A percentile compares a stretch with the other conserved stretches of the same genome.
phyloP scores from a whole-genome alignment of 2,113 vertebrate genomes.

The Nothobranchius furzeri region DNA sequence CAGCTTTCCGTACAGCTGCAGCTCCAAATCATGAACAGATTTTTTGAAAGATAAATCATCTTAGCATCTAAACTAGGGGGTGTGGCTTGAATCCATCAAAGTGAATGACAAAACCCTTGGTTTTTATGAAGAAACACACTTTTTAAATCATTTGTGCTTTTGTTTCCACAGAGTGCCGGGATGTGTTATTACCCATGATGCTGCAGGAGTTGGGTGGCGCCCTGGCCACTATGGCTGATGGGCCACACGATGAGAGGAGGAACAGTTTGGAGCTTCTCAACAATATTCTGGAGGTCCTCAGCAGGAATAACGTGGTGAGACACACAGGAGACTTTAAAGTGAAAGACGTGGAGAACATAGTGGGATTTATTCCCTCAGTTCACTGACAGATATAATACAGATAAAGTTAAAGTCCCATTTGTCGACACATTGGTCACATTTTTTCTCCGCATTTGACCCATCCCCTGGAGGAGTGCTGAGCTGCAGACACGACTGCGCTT shows the following conservation, averaged over 20 bases:
- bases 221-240: conserved; percentile 79
- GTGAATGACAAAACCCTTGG: no score
- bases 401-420: not conserved
- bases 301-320: conserved; percentile 88
- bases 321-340: not conserved
- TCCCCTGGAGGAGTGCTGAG: no score
- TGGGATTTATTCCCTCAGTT: not conserved
- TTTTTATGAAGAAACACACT: no score
- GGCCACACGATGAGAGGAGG: conserved; percentile 80
- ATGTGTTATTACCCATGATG: conserved; percentile 94
- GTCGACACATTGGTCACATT: no score
- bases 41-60: conserved; percentile 17
- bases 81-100: not conserved
- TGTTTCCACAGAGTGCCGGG: conserved; percentile 87
- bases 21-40: conserved; percentile 20
- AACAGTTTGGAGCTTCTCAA: conserved; percentile 91
- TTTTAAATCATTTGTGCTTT: not conserved
- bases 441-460: no score
- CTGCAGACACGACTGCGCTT: no score
- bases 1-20: conserved; percentile 40
- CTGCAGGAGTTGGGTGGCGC: conserved; percentile 88
- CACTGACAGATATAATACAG: not conserved
- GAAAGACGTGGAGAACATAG: not conserved
- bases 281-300: conserved; percentile 94
- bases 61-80: conserved; percentile 3